These are phyloP conservation scores for Trichomycterus rosablanca DNA, from an alignment of 2,113 vertebrate genomes.

Conservation along the genomic window DNA sequence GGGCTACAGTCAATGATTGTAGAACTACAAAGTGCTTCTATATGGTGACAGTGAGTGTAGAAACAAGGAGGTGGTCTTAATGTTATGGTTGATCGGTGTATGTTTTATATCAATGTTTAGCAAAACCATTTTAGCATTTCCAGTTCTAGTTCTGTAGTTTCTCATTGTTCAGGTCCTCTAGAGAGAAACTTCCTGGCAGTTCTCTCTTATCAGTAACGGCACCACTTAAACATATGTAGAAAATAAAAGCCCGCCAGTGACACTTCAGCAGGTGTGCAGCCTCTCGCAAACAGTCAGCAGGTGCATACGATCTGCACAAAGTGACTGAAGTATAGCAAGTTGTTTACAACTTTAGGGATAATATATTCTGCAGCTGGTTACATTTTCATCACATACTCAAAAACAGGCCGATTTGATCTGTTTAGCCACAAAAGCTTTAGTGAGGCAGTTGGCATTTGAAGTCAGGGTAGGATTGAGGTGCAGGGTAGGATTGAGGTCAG, in stretches of 20 bases:
- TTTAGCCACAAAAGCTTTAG: not conserved
- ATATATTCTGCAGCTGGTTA: slow-evolving; percentile 11
- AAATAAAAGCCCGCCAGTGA: not conserved
- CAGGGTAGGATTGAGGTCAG: no score
- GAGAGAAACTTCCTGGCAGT: not conserved
- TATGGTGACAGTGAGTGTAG: no score
- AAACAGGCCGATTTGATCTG: not conserved
- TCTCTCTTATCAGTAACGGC: not conserved
- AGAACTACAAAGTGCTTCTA: no score
- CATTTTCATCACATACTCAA: not conserved
- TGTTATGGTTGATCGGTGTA: no score
- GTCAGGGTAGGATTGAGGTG: no score
- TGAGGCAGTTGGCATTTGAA: no score
- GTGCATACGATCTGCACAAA: slow-evolving; percentile 24
- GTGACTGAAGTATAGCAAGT: not conserved
- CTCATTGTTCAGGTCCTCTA: no score
- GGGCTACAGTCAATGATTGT: no score
- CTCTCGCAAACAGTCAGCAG: slow-evolving; percentile 26
- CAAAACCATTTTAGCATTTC: no score
- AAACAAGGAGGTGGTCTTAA: no score
- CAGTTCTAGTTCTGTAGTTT: no score
- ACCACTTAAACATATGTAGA: not conserved
- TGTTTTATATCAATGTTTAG: no score
- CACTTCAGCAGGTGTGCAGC: slow-evolving; percentile 19
- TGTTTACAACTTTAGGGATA: slow-evolving; percentile 6